A percentile compares a stretch with the other conserved stretches of the same genome.
Conservation (phyloP, 2,113 vertebrate species). For the Lophotis ruficrista region DNA sequence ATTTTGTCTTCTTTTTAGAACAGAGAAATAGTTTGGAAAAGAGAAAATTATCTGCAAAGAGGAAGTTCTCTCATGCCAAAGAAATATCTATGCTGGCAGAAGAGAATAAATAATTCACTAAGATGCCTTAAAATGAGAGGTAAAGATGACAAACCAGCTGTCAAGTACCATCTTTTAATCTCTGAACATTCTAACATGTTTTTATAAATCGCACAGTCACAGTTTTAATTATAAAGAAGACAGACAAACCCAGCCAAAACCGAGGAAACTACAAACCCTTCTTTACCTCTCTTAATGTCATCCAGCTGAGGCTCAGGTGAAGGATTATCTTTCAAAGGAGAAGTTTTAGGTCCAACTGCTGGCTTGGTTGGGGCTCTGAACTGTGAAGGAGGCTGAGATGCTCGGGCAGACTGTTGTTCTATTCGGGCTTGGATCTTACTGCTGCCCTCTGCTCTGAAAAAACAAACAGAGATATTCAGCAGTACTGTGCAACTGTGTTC, state of each 20-base stretch:
- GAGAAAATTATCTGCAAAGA: not conserved
- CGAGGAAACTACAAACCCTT: not conserved
- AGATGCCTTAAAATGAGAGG: not conserved
- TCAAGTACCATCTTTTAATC: not conserved
- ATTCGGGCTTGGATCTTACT: conserved; percentile 97
- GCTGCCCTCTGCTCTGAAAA: conserved; percentile 94
- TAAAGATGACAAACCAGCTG: conserved; percentile 2
- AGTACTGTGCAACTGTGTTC: not conserved
- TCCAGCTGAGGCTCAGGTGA: conserved; percentile 97
- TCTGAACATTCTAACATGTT: not conserved
- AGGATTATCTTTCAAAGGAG: conserved; percentile 93
- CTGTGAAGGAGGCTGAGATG: conserved; percentile 84
- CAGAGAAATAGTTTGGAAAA: not conserved
- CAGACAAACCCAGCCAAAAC: not conserved
- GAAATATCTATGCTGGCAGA: not conserved
- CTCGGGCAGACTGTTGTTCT: conserved; percentile 91
- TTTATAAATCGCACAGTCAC: not conserved
- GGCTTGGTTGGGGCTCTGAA: conserved; percentile 92
- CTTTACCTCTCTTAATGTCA: conserved; percentile 96
- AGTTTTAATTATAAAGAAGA: not conserved
- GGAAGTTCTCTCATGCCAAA: not conserved
- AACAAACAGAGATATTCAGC: not conserved
- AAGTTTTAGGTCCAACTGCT: conserved; percentile 88
- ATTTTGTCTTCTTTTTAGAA: not conserved
- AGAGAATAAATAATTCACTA: conserved; percentile 20